A percentile compares a stretch with the other conserved stretches of the same genome.
Conservation (phyloP, 2,797 vertebrate genomes). For the Myoxocephalus aenaeus region DNA sequence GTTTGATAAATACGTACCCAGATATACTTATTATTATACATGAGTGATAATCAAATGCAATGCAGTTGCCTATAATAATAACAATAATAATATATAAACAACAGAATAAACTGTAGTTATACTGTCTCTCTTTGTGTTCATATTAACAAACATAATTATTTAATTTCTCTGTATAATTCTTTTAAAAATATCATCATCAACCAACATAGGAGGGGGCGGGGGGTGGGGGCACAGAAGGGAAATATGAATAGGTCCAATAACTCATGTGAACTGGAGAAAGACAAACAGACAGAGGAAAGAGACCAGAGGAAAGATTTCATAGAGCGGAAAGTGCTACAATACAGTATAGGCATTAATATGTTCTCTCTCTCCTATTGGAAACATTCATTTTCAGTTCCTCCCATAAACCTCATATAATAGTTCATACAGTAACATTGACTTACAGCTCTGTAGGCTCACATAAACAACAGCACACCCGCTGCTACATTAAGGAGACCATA, state of each 20-base stretch:
- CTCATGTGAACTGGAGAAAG: slow-evolving; percentile 48
- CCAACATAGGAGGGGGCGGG: slow-evolving; percentile 33
- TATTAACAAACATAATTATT: slow-evolving; percentile 43
- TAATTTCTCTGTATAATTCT: slow-evolving; percentile 63
- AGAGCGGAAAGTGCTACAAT: slow-evolving; percentile 71
- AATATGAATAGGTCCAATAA: slow-evolving; percentile 70
- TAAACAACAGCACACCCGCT: slow-evolving; percentile 37
- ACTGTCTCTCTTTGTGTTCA: slow-evolving; percentile 56
- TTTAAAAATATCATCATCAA: slow-evolving; percentile 74
- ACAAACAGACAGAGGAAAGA: slow-evolving; percentile 29
- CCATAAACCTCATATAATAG: slow-evolving; percentile 26
- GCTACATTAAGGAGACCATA: slow-evolving; percentile 50
- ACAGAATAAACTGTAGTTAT: slow-evolving; percentile 51
- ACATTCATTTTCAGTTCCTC: slow-evolving; percentile 71
- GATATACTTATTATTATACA: slow-evolving; percentile 48
- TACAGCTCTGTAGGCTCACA: slow-evolving; percentile 31
- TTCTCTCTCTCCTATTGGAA: slow-evolving; percentile 52
- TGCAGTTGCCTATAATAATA: slow-evolving; percentile 21
- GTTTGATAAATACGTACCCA: slow-evolving; percentile 57
- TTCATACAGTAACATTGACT: slow-evolving; percentile 25
- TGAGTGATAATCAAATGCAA: slow-evolving; percentile 42
- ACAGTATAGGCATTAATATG: slow-evolving; percentile 61
- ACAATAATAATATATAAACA: slow-evolving; percentile 54
- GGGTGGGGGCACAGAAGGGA: slow-evolving; percentile 33
- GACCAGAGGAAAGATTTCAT: slow-evolving; percentile 40